Percentiles rank a stretch among this genome's conserved stretches.
Evolutionary conservation across 2,797 vertebrate species (phyloP).

Genomic region (Melanogrammus aeglefinus): DNA sequence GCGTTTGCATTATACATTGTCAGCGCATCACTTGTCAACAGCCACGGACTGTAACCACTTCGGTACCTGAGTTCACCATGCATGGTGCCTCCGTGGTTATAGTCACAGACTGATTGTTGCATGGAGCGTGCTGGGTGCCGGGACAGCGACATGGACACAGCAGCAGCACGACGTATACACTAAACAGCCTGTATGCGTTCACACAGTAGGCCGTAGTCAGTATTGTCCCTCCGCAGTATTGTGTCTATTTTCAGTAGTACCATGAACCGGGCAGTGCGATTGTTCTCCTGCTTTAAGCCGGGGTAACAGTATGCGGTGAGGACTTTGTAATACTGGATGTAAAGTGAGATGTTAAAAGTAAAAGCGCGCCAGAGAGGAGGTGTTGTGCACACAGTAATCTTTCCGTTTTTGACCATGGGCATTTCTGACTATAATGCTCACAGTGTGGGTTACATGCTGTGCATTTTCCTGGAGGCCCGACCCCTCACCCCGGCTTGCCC

Average conservation of each 20-base stretch:
- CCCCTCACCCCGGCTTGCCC: slow-evolving; percentile 70
- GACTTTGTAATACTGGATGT: slow-evolving; percentile 38
- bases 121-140: no score
- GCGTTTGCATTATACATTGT: slow-evolving; percentile 38
- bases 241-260: not conserved
- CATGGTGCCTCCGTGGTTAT: not conserved
- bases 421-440: slow-evolving; percentile 65
- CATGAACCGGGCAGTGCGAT: slow-evolving; percentile 17
- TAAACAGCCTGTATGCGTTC: not conserved
- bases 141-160: not conserved
- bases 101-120: not conserved
- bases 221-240: not conserved
- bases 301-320: slow-evolving; percentile 33
- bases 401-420: slow-evolving; percentile 64
- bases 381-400: slow-evolving; percentile 47
- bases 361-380: slow-evolving; percentile 55
- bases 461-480: slow-evolving; percentile 70
- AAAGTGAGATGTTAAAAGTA: slow-evolving; percentile 59
- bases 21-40: slow-evolving; percentile 27
- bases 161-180: not conserved
- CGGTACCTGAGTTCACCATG: not conserved
- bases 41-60: not conserved
- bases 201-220: not conserved
- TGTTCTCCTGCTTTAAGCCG: slow-evolving; percentile 25
- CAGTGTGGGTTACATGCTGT: slow-evolving; percentile 70